Evolutionary conservation across 2,113 vertebrate genomes (phyloP), one percentile per base, ranked within the genome.

Genomic region (Lampris megalopsis): DNA sequence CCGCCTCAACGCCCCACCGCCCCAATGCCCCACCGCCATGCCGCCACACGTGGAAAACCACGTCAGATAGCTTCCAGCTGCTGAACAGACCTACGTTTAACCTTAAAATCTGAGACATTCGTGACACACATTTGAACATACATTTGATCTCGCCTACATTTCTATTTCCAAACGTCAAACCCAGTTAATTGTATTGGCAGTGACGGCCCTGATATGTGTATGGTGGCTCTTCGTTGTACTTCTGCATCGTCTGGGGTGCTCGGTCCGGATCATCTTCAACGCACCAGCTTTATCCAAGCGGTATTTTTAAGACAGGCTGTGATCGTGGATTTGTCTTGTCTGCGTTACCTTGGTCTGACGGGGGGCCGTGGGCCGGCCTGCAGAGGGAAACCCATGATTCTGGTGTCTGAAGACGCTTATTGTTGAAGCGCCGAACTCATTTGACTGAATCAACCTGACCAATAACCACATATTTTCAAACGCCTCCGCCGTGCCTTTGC

Each of bases 351-450:
- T 43, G 24, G 9, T 47, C 65, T 50, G n/a, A 75, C 41, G 24
- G 64, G 13, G 36, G 71, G 41, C 65, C 7, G 60, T 53, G 35
- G 6, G 59, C 65, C 40, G 52, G 62, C 6, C 58, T 64, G 63
- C 43, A 43, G 52, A 47, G 8, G 62, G n/a, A 75, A 40, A 72
- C 62, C 8, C 6, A 35, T 49, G 53, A 11, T 35, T 49, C 9
- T 37, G 24, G 24, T 57, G 11, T 43, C 10, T 48, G 36, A 58
- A 24, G 24, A 24, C 24, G 24, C 24, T 24, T 24, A 24, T 24
- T 24, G 24, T 24, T 24, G 24, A 24, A 24, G 24, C 24, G 24
- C 24, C 37, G 9, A 60, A 70, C 4, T 61, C 36, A 73, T 42
- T 80, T 52, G 47, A 52, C n/a, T 42, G 59, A 10, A 42, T 1